These are phyloP conservation scores for Drosophila quasianomalipes DNA, from an alignment of 2,888 invertebrate species.

Conservation along the genomic window DNA sequence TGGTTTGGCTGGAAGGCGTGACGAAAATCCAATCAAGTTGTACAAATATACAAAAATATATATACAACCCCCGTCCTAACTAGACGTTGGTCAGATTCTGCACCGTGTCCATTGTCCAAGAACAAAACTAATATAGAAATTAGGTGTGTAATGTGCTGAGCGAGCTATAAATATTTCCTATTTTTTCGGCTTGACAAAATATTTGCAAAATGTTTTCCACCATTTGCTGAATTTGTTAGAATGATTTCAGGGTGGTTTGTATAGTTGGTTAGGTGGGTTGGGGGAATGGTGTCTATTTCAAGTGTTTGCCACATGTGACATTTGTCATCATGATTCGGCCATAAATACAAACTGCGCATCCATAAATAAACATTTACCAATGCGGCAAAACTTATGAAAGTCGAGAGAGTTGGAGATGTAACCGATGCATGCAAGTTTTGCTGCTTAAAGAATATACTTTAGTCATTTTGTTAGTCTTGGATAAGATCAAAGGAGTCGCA, in stretches of 20 bases:
- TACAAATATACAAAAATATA: constrained; percentile 66
- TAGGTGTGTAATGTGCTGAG: constrained; percentile 82
- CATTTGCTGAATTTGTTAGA: constrained; percentile 12
- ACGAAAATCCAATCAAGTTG: constrained; percentile 82
- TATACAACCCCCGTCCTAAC: constrained; percentile 19
- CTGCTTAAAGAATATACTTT: neutral
- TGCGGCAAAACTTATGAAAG: constrained; percentile 43
- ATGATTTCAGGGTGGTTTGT: constrained; percentile 43
- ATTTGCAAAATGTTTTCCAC: constrained; percentile 61
- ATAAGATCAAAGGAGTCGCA: neutral
- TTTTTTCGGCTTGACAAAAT: constrained; percentile 65
- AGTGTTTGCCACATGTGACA: constrained; percentile 75
- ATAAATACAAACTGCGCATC: constrained; percentile 77
- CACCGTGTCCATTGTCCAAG: constrained; percentile 39
- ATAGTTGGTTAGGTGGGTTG: no score
- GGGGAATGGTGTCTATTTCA: constrained; percentile 63
- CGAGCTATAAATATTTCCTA: constrained; percentile 71
- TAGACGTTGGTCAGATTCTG: constrained; percentile 24
- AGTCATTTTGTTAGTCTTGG: neutral
- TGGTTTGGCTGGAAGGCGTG: constrained; percentile 64
- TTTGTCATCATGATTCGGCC: constrained; percentile 80
- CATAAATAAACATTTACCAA: constrained; percentile 71
- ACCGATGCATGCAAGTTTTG: neutral
- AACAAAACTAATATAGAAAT: constrained; percentile 79
- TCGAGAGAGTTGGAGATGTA: neutral